A percentile compares a stretch with the other conserved stretches of the same genome.
Conservation (phyloP, 2,888 invertebrate species). For the Latrodectus elegans region DNA sequence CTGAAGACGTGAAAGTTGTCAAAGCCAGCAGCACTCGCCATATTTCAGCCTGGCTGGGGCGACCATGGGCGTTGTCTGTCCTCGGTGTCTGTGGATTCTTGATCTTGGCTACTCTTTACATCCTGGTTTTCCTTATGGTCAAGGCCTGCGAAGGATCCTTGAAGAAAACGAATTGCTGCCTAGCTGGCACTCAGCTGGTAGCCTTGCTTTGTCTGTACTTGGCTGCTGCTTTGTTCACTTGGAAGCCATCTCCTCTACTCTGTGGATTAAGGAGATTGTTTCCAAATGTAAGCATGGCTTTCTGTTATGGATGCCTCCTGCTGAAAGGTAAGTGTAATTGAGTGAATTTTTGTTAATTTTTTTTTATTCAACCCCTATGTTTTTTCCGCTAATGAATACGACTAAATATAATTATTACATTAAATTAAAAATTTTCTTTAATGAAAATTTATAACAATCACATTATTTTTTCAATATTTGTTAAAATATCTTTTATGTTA, state of each 20-base stretch:
- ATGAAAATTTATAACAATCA: too few relatives aligned
- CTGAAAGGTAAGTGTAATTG: constrained; percentile 72
- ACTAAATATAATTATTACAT: too few relatives aligned
- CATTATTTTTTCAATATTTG: too few relatives aligned
- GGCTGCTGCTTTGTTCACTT: constrained; percentile 64
- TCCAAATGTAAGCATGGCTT: constrained; percentile 72
- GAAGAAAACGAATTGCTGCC: constrained; percentile 56
- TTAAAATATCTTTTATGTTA: too few relatives aligned
- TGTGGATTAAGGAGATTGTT: constrained; percentile 55
- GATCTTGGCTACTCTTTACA: constrained; percentile 68
- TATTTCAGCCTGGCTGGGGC: constrained; percentile 60
- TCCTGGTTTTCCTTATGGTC: constrained; percentile 70
- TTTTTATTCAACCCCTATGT: too few relatives aligned
- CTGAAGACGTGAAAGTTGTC: constrained; percentile 19
- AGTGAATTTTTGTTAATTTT: not conserved
- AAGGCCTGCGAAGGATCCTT: constrained; percentile 70
- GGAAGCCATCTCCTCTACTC: constrained; percentile 52
- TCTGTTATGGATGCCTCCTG: constrained; percentile 75
- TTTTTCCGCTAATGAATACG: too few relatives aligned
- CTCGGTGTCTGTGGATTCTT: constrained; percentile 61
- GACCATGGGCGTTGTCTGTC: constrained; percentile 68
- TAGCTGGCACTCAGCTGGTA: constrained; percentile 65
- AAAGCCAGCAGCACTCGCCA: constrained; percentile 13
- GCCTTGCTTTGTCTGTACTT: constrained; percentile 67
- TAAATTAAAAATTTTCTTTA: too few relatives aligned